Base-by-base conservation (phyloP, 1,140 invertebrate genomes). In the Arctopsyche grandis region DNA sequence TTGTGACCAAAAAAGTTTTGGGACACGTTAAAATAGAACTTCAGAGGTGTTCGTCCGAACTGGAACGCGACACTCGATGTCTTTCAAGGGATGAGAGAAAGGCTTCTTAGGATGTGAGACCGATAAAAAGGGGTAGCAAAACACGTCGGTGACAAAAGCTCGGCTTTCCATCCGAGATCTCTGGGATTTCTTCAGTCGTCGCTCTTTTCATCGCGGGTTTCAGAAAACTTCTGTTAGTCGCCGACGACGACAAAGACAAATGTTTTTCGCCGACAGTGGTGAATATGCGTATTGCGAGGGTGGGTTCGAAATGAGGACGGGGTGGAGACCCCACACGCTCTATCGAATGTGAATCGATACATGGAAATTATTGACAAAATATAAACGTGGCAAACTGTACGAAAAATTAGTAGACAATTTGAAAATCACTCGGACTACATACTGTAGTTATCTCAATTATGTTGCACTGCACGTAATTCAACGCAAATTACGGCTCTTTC, bases 201-300 rank as follows among this genome's bases (percentile, higher is more conserved):
- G 29, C 29, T 60, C 56, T 21, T 60, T 60, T 60, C 56, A 60
- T 9, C 3, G 56, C 14, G 16, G 29, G 56, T 1, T 60, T 7
- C 7, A 60, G 56, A 66, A 66, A 66, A 24, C 63, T 66, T 66
- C 24, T 21, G 56, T 60, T 60, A 26, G 63, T 52, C 44, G 12
- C 12, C 12, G 10, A 66, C 21, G 24, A 66, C 21, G 63, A 66
- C 63, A 66, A 66, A 26, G 63, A 66, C 24, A 66, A 26, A 66
- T 66, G 22, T 26, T 66, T 21, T 26, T 12, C 63, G 24, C 22
- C 21, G 10, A 52, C 48, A 12, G 12, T 52, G 48, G 10, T 10
- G 48, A 52, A 52, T 52, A 52, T 52, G 48, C 48, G 48, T 52
- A 12, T 52, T 14, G 16, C 12, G 16, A 14, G 16, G 10, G n/a